Evolutionary conservation across 2,113 vertebrate species (phyloP).

Genomic region (Tretioscincus oriximinensis): DNA sequence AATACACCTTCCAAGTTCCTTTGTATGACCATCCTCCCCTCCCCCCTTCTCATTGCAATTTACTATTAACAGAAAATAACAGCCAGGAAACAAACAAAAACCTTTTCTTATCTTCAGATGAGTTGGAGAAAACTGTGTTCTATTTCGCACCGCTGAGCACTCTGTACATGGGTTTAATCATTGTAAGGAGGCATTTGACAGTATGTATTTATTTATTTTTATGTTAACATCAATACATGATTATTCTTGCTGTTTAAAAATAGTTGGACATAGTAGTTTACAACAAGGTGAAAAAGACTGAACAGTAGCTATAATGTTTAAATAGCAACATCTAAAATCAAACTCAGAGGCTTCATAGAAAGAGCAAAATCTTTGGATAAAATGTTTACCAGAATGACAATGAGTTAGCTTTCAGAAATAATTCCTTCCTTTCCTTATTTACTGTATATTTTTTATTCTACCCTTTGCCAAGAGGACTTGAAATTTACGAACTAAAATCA

Average conservation of each 20-base stretch:
- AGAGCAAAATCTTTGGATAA: background rate
- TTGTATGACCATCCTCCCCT: too few species aligned
- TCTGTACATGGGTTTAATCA: background rate
- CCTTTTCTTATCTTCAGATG: background rate
- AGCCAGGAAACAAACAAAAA: background rate
- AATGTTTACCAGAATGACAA: background rate
- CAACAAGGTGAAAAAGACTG: background rate
- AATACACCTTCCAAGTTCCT: background rate
- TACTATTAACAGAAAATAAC: too few species aligned
- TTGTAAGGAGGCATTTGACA: background rate
- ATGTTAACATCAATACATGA: background rate
- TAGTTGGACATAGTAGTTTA: background rate
- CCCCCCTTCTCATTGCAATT: too few species aligned
- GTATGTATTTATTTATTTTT: background rate
- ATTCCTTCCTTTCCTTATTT: too few species aligned
- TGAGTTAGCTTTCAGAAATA: background rate
- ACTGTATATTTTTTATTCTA: too few species aligned
- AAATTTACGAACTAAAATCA: too few species aligned
- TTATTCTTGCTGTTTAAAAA: background rate
- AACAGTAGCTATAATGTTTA: background rate
- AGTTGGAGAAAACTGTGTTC: background rate
- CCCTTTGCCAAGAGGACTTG: too few species aligned
- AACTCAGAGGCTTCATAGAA: background rate
- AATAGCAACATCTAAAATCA: background rate
- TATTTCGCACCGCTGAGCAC: background rate